These are phyloP conservation scores for Propithecus perrieri DNA, from an alignment of 2,797 vertebrate species.

Conservation along the genomic window DNA sequence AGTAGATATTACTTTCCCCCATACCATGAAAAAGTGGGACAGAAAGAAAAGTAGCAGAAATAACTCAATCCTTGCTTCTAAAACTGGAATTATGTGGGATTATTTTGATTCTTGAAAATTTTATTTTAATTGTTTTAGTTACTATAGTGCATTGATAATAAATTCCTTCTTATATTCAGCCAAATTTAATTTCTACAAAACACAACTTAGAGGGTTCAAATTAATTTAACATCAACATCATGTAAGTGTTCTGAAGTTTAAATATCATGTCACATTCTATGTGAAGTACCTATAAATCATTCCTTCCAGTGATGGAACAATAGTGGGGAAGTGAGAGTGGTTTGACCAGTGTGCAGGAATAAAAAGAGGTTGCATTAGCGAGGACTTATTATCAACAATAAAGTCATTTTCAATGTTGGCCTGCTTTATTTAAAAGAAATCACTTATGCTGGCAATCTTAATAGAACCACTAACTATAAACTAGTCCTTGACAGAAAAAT, in stretches of 20 bases:
- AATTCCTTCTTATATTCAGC: not conserved
- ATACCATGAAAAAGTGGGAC: not conserved
- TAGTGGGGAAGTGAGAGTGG: not conserved
- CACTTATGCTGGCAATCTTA: not conserved
- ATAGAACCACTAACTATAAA: not conserved
- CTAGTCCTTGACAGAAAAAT: not conserved
- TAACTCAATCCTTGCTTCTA: not conserved
- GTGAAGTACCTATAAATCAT: not conserved
- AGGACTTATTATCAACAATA: not conserved
- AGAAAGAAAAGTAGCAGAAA: not conserved
- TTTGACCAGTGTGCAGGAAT: not conserved
- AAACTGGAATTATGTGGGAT: not conserved
- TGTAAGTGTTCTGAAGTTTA: not conserved
- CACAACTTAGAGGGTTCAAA: not conserved
- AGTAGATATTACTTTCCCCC: not conserved
- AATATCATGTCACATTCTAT: too few relatives aligned
- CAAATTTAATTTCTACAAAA: not conserved
- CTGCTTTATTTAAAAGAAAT: not conserved
- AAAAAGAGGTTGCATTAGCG: rapidly evolving
- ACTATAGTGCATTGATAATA: not conserved
- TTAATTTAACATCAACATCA: not conserved
- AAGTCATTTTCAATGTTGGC: not conserved
- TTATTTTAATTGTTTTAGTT: not conserved
- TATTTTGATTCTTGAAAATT: not conserved
- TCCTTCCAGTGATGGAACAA: not conserved